Evolutionary conservation across 2,797 vertebrate genomes (phyloP), one percentile per base, ranked within the genome.

Genomic region (Hoplostethus atlanticus): DNA sequence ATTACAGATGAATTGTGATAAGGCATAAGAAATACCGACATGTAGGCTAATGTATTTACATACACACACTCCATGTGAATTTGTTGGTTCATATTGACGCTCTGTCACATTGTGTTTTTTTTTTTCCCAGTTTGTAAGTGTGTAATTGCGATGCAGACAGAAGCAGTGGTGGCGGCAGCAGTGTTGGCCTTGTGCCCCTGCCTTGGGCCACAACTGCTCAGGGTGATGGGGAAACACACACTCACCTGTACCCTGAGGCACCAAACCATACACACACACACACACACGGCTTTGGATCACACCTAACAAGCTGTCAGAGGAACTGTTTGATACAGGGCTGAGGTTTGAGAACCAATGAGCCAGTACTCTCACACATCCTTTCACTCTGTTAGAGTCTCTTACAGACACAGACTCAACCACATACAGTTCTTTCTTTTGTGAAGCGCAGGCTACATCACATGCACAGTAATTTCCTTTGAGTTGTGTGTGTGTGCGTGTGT

Each of bases 281-380:
- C 38, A 50, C 59, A 21, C 40, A 6, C 38, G 65, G 44, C 52
- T 64, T 47, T 42, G 64, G 34, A 58, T 77, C 50, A 46, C 42
- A 48, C 58, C 48, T 77, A 61, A 73, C 34, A 38, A 51, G 16
- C 50, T 76, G 73, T 67, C 64, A 61, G 54, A 53, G 9, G 21
- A 80, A 52, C 30, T 31, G 64, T 65, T 77, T 62, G 3, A 58
- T 55, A 54, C 12, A 21, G 6, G 3, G 46, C 56, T 63, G 68
- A 68, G 36, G 16, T 71, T 38, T 69, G 40, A 79, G 59, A 64
- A 62, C 8, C 60, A 53, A 16, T 13, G 0, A 60, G 30, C 17
- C 15, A 3, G 9, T 56, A 31, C 58, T 71, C 61, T 78, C 73
- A 69, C 77, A 73, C 70, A 63, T 69, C 61, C 25, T 10, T 51